Conservation (phyloP, 2,888 invertebrate genomes). For the Pseudococcus jackbeardsleyi region DNA sequence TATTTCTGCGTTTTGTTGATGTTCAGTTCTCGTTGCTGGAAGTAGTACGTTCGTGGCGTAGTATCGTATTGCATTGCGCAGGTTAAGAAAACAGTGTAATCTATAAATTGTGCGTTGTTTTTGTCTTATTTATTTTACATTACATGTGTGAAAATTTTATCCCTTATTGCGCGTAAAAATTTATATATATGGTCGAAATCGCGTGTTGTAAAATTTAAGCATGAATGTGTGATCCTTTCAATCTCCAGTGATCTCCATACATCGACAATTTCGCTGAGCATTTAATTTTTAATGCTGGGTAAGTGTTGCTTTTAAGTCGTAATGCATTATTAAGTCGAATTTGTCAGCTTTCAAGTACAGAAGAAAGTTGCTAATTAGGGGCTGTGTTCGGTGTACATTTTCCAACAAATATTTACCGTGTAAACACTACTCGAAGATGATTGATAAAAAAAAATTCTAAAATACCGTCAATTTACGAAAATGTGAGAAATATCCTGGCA, state of each 20-base stretch:
- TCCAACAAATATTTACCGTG: background rate
- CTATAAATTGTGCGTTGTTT: slow-evolving; percentile 39
- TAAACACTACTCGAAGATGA: background rate
- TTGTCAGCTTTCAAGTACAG: background rate
- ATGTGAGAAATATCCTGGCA: background rate
- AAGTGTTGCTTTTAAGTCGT: background rate
- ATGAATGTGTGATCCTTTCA: background rate
- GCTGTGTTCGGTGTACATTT: background rate
- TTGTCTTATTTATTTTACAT: background rate
- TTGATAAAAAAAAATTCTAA: background rate
- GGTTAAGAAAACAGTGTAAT: slow-evolving; percentile 52
- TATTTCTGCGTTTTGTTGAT: slow-evolving; percentile 55
- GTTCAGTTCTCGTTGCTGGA: slow-evolving; percentile 6
- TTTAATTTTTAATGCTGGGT: slow-evolving; percentile 15
- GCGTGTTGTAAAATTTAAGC: background rate
- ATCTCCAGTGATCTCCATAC: background rate
- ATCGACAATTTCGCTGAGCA: background rate
- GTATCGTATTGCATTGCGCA: slow-evolving; percentile 40
- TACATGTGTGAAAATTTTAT: background rate
- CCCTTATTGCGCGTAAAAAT: slow-evolving; percentile 21
- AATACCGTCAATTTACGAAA: background rate
- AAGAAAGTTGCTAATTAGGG: background rate
- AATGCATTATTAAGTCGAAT: background rate
- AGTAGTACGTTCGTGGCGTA: slow-evolving; percentile 6
- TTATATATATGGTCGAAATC: background rate